Percentiles rank a stretch among this genome's conserved stretches.
phyloP scores from a whole-genome alignment of 2,888 invertebrate genomes.

The Drosophila gaucha region DNA sequence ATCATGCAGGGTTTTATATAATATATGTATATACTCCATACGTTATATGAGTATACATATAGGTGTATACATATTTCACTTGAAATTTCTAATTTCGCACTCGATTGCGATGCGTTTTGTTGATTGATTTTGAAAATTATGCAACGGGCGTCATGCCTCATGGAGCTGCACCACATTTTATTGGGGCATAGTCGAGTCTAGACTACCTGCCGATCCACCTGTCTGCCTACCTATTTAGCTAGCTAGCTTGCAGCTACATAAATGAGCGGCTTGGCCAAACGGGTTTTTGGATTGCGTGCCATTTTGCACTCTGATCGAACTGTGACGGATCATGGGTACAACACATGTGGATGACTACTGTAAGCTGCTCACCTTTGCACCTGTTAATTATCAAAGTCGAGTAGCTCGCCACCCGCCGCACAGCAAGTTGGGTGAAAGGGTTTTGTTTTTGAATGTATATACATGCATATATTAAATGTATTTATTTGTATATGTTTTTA shows the following conservation, averaged over 20 bases:
- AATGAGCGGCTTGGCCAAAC: conserved; percentile 28
- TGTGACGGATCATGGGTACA: not conserved
- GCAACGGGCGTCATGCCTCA: conserved; percentile 45
- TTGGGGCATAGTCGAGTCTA: conserved; percentile 3
- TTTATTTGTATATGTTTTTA: not conserved
- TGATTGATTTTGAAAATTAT: conserved; percentile 48
- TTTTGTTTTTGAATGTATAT: not conserved
- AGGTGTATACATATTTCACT: too few relatives aligned
- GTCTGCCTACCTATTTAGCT: too few relatives aligned
- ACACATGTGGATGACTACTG: conserved; percentile 5
- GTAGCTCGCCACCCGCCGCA: conserved; percentile 14
- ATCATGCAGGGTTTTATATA: too few relatives aligned
- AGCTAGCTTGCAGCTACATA: conserved; percentile 9
- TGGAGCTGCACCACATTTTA: conserved; percentile 40
- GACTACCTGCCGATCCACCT: conserved; percentile 1
- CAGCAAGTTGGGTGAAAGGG: not conserved
- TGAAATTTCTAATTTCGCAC: not conserved
- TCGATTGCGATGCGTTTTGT: conserved; percentile 1
- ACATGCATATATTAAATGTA: not conserved
- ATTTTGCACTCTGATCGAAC: conserved; percentile 25
- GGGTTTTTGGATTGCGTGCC: conserved; percentile 25
- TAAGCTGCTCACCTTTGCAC: conserved; percentile 37
- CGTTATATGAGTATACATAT: too few relatives aligned
- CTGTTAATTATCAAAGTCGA: conserved; percentile 32
- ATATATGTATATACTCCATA: too few relatives aligned